Evolutionary conservation across 2,113 vertebrate genomes (phyloP).

Genomic region (Polyodon spathula): DNA sequence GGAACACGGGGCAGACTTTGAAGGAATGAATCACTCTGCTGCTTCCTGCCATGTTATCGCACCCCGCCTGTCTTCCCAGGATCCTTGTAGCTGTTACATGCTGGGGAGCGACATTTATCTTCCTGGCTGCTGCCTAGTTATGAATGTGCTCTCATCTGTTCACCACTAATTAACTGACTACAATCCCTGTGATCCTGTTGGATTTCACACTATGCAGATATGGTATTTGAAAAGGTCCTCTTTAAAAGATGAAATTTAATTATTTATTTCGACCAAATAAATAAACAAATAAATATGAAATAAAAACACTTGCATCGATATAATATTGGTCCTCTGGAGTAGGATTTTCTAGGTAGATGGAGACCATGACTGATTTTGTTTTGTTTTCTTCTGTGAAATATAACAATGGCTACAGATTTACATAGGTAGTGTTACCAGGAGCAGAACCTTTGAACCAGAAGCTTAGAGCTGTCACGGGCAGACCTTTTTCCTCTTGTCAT

Average conservation of each 20-base stretch:
- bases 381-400: constrained; percentile 21
- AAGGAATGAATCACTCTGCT: constrained; percentile 19
- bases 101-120: constrained; percentile 39
- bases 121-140: constrained; percentile 29
- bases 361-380: constrained; percentile 19
- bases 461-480: constrained; percentile 60
- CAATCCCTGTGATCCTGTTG: constrained; percentile 56
- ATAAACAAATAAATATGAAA: background rate
- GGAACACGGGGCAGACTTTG: constrained; percentile 29
- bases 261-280: constrained; percentile 16
- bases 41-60: constrained; percentile 17
- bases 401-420: constrained; percentile 39
- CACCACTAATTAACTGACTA: constrained; percentile 58
- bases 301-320: background rate
- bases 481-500: constrained; percentile 64
- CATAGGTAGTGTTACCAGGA: constrained; percentile 52
- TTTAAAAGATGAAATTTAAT: constrained; percentile 17
- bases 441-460: constrained; percentile 58
- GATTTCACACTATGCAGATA: constrained; percentile 50
- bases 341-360: constrained; percentile 20
- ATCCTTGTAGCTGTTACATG: constrained; percentile 23
- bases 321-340: constrained; percentile 13
- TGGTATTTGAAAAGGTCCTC: constrained; percentile 35
- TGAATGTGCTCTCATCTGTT: constrained; percentile 50
- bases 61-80: constrained; percentile 16